phyloP scores from a whole-genome alignment of 1,140 invertebrate species.

The Brachionus angularis region DNA sequence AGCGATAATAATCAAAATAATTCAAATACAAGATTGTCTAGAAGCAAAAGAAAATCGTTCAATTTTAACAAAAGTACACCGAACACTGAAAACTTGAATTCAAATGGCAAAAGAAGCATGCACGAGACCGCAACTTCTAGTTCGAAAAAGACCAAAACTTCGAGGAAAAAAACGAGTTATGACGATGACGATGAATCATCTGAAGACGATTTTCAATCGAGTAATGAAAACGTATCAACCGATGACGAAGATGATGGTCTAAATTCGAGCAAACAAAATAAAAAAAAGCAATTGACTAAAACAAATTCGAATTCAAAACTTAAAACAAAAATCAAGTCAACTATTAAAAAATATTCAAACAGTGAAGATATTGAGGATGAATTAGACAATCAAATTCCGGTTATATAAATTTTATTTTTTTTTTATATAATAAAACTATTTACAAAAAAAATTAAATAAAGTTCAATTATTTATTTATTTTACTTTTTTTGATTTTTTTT shows the following conservation, averaged over 20 bases:
- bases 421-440: no score
- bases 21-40: neutral
- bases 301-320: constrained; percentile 2
- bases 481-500: no score
- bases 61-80: no score
- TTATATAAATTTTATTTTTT: constrained; percentile 22
- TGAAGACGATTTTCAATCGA: constrained; percentile 13
- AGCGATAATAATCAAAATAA: neutral
- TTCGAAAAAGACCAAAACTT: no score
- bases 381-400: constrained; percentile 26
- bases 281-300: neutral
- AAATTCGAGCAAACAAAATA: no score
- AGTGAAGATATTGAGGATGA: constrained; percentile 26
- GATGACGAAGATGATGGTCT: neutral
- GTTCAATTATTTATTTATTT: no score
- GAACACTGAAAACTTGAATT: neutral
- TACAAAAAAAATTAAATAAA: no score
- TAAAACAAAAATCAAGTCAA: constrained; percentile 25
- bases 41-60: neutral
- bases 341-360: constrained; percentile 20
- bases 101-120: neutral
- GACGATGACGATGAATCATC: neutral
- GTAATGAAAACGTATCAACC: constrained; percentile 11
- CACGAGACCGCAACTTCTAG: no score
- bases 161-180: no score